Evolutionary conservation across 2,888 invertebrate species (phyloP).

Genomic region (Parasteatoda lunata): DNA sequence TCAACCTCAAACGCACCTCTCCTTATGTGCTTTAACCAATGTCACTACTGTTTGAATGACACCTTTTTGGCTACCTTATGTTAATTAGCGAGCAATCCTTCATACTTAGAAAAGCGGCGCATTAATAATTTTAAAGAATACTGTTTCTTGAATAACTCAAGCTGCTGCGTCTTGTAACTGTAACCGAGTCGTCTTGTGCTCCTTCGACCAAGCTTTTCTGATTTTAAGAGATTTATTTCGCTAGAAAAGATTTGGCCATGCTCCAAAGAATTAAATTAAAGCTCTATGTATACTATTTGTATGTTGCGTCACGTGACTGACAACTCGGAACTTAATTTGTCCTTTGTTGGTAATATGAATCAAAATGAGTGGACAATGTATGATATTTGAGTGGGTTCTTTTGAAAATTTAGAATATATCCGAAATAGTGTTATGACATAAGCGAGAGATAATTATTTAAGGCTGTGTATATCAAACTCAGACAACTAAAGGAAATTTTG

Average conservation of each 20-base stretch:
- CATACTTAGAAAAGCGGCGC: not conserved
- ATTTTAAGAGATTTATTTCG: conserved; percentile 2
- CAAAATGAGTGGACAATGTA: not conserved
- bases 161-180: not conserved
- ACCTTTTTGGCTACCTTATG: not conserved
- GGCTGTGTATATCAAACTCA: no score
- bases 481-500: no score
- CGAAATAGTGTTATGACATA: no score
- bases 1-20: no score
- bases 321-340: not conserved
- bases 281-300: not conserved
- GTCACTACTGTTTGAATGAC: conserved; percentile 3
- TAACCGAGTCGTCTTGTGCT: not conserved
- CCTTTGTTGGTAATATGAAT: not conserved
- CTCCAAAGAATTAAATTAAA: not conserved
- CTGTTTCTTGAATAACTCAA: not conserved
- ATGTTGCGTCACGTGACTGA: not conserved
- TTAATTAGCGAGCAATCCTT: not conserved
- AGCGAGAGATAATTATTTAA: no score
- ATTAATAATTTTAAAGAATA: conserved; percentile 3
- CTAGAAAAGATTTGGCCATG: not conserved
- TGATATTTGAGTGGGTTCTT: not conserved
- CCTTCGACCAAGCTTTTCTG: not conserved
- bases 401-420: not conserved
- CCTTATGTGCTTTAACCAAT: not conserved